phyloP scores from a whole-genome alignment of 2,888 invertebrate species.

The Phortica okadai region DNA sequence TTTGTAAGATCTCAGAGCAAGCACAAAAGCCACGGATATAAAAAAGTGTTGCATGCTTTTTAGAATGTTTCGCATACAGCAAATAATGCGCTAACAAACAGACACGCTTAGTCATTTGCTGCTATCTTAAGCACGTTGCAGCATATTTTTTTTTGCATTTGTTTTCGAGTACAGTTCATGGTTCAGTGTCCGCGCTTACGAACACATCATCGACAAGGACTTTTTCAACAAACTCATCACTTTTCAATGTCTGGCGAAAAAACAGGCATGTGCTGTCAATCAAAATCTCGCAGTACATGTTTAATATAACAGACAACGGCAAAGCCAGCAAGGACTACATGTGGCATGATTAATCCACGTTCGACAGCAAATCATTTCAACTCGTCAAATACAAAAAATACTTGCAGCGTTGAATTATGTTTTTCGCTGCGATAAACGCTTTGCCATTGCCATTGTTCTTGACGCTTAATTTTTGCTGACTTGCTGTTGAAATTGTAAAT shows the following conservation, averaged over 20 bases:
- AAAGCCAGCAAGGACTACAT: neutral
- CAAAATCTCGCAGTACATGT: slow-evolving; percentile 31
- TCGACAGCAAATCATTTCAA: slow-evolving; percentile 7
- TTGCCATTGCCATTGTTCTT: slow-evolving; percentile 9
- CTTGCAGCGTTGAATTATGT: neutral
- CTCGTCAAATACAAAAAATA: slow-evolving; percentile 21
- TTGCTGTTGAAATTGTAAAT: slow-evolving; percentile 68
- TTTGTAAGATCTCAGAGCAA: too few species aligned
- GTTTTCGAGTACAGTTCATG: neutral
- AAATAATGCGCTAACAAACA: too few species aligned
- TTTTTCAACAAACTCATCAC: neutral
- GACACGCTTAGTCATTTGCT: neutral
- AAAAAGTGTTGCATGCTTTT: too few species aligned
- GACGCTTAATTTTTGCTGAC: slow-evolving; percentile 55
- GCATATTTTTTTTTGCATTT: slow-evolving; percentile 40
- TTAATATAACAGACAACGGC: neutral
- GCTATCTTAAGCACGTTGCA: slow-evolving; percentile 16
- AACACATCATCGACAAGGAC: neutral
- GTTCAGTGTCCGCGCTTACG: neutral
- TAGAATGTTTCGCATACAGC: too few species aligned
- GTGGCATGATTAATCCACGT: slow-evolving; percentile 22
- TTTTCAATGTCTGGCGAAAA: neutral
- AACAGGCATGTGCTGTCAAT: slow-evolving; percentile 12
- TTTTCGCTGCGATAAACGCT: neutral
- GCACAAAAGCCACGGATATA: too few species aligned